These are phyloP conservation scores for Tholera decimalis DNA, from an alignment of 2,888 invertebrate genomes.

Conservation along the genomic window DNA sequence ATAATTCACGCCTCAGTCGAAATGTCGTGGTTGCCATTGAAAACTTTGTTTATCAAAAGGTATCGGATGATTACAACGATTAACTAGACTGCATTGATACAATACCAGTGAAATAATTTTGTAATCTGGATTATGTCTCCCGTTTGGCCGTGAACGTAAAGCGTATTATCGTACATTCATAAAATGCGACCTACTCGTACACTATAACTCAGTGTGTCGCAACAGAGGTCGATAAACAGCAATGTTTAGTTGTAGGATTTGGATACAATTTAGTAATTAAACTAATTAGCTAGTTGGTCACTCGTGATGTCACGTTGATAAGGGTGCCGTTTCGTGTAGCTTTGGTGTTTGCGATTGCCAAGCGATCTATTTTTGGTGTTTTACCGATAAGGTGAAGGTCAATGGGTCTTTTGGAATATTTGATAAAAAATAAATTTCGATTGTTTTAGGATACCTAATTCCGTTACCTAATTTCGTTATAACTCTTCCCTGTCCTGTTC, in stretches of 20 bases:
- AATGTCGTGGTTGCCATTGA: slow-evolving; percentile 25
- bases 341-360: no score
- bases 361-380: slow-evolving; percentile 76
- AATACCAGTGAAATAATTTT: slow-evolving; percentile 19
- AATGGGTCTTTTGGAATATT: slow-evolving; percentile 67
- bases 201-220: neutral
- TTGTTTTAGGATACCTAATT: slow-evolving; percentile 25
- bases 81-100: slow-evolving; percentile 23
- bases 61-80: slow-evolving; percentile 36
- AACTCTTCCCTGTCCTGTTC: neutral
- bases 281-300: slow-evolving; percentile 41
- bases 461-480: neutral
- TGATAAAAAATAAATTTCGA: slow-evolving; percentile 38
- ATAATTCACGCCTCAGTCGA: slow-evolving; percentile 6
- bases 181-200: slow-evolving; percentile 6
- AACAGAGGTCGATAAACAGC: slow-evolving; percentile 27
- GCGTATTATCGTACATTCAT: slow-evolving; percentile 28
- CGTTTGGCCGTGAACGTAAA: slow-evolving; percentile 6
- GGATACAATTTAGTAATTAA: slow-evolving; percentile 48
- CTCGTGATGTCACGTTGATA: slow-evolving; percentile 73
- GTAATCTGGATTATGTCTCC: slow-evolving; percentile 15
- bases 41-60: slow-evolving; percentile 20
- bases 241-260: slow-evolving; percentile 38
- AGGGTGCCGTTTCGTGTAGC: slow-evolving; percentile 65
- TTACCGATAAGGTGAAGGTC: slow-evolving; percentile 84